Evolutionary conservation across 2,113 vertebrate species (phyloP).

Genomic region (Tupaia chinensis): DNA sequence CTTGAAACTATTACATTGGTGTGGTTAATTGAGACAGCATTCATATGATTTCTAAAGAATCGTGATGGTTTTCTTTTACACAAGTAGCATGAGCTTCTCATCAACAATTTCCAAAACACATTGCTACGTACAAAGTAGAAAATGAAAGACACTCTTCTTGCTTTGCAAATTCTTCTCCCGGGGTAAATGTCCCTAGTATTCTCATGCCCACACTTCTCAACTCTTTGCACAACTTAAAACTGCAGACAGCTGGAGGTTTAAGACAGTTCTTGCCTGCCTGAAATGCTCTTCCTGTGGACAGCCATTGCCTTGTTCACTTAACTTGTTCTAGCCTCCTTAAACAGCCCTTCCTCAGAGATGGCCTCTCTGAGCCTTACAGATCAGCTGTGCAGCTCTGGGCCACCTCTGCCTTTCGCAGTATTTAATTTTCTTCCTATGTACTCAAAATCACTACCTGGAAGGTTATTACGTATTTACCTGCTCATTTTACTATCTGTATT

Average conservation of each 20-base stretch:
- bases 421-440: background rate
- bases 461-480: too few relatives aligned
- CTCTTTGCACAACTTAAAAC: background rate
- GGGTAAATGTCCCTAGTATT: background rate
- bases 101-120: background rate
- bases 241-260: accelerated
- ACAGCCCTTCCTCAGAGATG: accelerated
- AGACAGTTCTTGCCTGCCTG: background rate
- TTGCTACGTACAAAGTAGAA: background rate
- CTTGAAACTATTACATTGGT: too few relatives aligned
- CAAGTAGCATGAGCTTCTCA: background rate
- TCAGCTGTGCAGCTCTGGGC: background rate
- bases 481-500: background rate
- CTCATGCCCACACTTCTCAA: background rate
- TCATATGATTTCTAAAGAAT: background rate
- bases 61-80: background rate
- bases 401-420: too few relatives aligned
- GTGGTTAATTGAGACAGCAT: background rate
- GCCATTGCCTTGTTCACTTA: accelerated
- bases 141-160: too few relatives aligned
- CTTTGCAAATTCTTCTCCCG: accelerated
- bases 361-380: accelerated
- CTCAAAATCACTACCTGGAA: too few relatives aligned
- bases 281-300: accelerated
- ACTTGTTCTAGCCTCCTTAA: too few relatives aligned